Base-by-base conservation (phyloP, 2,888 invertebrate species). In the Rapana venosa region DNA sequence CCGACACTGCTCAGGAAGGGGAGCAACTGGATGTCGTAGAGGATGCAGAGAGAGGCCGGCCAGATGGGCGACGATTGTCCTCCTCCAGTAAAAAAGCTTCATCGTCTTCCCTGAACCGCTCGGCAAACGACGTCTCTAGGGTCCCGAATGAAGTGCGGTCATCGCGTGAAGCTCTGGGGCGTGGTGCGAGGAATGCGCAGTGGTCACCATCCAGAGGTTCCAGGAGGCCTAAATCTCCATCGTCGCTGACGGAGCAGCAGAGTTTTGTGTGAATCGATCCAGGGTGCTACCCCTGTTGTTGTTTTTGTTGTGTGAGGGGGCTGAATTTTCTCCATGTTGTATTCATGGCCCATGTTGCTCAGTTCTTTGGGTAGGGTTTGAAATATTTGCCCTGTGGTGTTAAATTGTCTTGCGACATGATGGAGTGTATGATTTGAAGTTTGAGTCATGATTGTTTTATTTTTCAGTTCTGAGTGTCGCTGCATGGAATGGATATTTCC, bases 141-240 rank as follows among this genome's bases (percentile, higher is more conserved):
- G 36, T 36, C 22, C 13, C 87, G 26, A 87, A 47, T 30, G 87
- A 87, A 0, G 74, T 74, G 26, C 58, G 86, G 74, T 86, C 84
- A 8, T 84, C 85, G 20, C 85, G 89, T 13, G 83, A 84, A 61
- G 77, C 74, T 15, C 89, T 86, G n/a, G 87, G 86, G 15, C 86
- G 35, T 32, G 85, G 79, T 11, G 74, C 61, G 4, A 61, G 77
- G 36, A 58, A 36, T 22, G 6, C 87, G 35, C 61, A 86, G 26
- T 11, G 87, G 26, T 35, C 86, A 79, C 61, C 58, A 17, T 77
- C 87, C 47, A 86, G 87, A 66, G 70, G 74, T 47, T 36, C 88
- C 4, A 88, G 47, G 74, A 77, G 86, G 79, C 79, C 86, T 13
- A 89, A 58, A n/a, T 86, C 89, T 84, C 74, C 77, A n/a, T 89